Evolutionary conservation across 2,113 vertebrate species (phyloP).

Genomic region (Daphoenositta chrysoptera): DNA sequence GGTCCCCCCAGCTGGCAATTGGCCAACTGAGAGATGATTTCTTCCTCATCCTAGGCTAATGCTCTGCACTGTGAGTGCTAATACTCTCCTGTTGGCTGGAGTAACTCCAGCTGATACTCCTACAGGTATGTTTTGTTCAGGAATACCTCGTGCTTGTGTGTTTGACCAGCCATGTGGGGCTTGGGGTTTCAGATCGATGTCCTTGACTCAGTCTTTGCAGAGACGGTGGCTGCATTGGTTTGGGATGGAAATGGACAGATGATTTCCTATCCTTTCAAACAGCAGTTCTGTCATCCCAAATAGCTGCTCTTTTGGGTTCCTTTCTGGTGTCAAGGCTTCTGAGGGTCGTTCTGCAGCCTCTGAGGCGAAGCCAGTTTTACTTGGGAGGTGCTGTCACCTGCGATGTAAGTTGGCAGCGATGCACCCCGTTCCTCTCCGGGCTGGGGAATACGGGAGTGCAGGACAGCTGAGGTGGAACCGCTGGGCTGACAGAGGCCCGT

Average conservation of each 20-base stretch:
- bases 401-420: not conserved
- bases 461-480: not conserved
- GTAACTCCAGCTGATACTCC: not conserved
- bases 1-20: not conserved
- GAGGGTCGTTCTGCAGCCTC: not conserved
- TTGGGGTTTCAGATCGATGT: rapidly evolving
- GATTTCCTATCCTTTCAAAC: not conserved
- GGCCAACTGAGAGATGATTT: not conserved
- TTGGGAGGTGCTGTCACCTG: not conserved
- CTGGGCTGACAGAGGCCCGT: not conserved
- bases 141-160: not conserved
- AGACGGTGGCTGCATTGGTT: not conserved
- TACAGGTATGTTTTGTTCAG: not conserved
- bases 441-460: rapidly evolving
- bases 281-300: not conserved
- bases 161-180: not conserved
- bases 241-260: not conserved
- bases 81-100: not conserved
- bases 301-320: not conserved
- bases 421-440: rapidly evolving
- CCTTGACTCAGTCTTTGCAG: not conserved
- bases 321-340: not conserved
- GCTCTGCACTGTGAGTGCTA: not conserved
- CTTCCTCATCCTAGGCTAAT: not conserved
- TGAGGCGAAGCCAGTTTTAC: not conserved